Base-by-base conservation (phyloP, 2,797 vertebrate species). In the Microcaecilia unicolor region DNA sequence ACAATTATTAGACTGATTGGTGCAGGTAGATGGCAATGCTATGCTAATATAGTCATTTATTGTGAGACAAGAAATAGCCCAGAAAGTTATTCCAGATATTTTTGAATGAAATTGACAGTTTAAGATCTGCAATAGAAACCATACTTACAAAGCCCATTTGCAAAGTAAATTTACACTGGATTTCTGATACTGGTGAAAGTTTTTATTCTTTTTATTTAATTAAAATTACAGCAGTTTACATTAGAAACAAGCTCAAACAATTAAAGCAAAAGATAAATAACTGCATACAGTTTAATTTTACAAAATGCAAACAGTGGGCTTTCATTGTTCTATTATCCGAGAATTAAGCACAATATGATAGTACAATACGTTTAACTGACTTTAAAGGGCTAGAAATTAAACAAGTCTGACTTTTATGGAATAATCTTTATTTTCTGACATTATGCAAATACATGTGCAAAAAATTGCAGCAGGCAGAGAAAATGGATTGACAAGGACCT, bases 231-330 rank as follows among this genome's bases (percentile, higher is more conserved):
- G 74, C 85, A 89, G 87, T 93, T 92, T 89, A 93, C 87, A 88
- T 90, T 90, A 93, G 90, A 85, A 92, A 88, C 89, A 88, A 88
- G 89, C 89, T 95, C 92, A 91, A 93, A 93, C 89, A 92, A 86
- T 86, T 85, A 90, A 96, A 91, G 90, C 85, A 92, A 90, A 83
- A 85, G 91, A 90, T 88, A 97, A 98, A 96, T 92, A 94, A 61
- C 80, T 85, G 85, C 77, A 88, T 93, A 92, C 88, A 92, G 88
- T 87, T 85, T 87, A 88, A 93, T 93, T 91, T 89, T 88, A 89
- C 90, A 83, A 85, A 93, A 88, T 71, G 89, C 88, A 93, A 96
- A 93, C 86, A 93, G 44, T 51, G 63, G 44, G 67, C 64, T 71
- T 64, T 78, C 73, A 64, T 78, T 72, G 68, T 74, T 79, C 69